Conservation (phyloP, 2,113 vertebrate species). For the Eublepharis macularius region DNA sequence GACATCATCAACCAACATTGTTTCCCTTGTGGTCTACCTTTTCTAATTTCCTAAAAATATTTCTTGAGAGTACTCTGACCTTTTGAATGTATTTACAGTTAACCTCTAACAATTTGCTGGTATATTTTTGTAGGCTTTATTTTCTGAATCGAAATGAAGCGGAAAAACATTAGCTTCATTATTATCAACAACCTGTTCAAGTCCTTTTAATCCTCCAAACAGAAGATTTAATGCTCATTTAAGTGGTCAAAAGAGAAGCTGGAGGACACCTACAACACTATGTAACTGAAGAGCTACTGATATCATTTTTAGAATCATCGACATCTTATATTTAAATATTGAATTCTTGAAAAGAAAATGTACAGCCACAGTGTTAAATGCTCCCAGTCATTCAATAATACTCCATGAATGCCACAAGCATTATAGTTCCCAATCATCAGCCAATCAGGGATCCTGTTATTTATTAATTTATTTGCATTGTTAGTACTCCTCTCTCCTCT, state of each 20-base stretch:
- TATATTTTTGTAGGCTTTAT: neutral
- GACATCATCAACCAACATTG: neutral
- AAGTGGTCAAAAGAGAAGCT: neutral
- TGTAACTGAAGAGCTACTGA: neutral
- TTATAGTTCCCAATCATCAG: neutral
- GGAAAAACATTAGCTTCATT: neutral
- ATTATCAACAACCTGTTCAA: neutral
- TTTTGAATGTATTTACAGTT: neutral
- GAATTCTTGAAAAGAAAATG: neutral
- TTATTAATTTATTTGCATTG: too few relatives aligned
- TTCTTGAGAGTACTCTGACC: neutral
- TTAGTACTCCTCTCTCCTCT: neutral
- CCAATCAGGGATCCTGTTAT: neutral
- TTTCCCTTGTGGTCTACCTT: neutral
- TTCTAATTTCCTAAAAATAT: neutral
- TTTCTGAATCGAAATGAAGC: neutral
- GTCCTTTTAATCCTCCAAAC: neutral
- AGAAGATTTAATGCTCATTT: neutral
- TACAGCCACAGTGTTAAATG: neutral
- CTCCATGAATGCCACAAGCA: neutral
- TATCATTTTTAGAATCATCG: neutral
- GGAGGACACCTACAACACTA: neutral
- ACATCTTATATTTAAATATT: neutral
- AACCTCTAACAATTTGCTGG: neutral
- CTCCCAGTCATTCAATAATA: neutral